Conservation (phyloP, 2,113 vertebrate species). For the Empidonax alnorum region DNA sequence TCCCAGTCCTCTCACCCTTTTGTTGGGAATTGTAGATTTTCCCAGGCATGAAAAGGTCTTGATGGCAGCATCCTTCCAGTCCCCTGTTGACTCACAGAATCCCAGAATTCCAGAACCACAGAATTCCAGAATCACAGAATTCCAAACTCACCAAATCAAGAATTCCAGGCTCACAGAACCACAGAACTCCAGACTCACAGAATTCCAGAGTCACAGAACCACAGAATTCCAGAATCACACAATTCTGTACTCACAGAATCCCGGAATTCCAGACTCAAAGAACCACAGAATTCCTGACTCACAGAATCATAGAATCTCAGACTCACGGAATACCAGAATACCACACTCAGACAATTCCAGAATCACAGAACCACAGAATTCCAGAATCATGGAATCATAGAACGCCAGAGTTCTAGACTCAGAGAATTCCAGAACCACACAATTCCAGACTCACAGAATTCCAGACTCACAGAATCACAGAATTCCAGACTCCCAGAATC, state of each 20-base stretch:
- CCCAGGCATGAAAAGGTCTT: background rate
- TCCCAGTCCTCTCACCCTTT: background rate
- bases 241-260: rapidly evolving
- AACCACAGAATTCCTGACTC: rapidly evolving
- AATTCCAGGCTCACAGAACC: rapidly evolving
- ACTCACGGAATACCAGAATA: rapidly evolving
- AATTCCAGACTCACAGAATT: background rate
- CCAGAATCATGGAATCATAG: too few species aligned
- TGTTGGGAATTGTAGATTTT: background rate
- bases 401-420: too few species aligned
- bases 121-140: too few species aligned
- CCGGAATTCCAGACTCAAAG: rapidly evolving
- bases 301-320: rapidly evolving
- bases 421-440: background rate
- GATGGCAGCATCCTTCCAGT: background rate
- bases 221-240: rapidly evolving
- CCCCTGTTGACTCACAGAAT: background rate
- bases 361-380: rapidly evolving
- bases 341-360: too few species aligned
- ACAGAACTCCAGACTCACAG: rapidly evolving
- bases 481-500: background rate
- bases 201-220: rapidly evolving
- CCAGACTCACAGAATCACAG: too few species aligned
- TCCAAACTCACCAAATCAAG: rapidly evolving
- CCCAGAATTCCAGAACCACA: background rate